Conservation (phyloP, 92 coral and sea anemone species). For the Chrysogorgia sp. region DNA sequence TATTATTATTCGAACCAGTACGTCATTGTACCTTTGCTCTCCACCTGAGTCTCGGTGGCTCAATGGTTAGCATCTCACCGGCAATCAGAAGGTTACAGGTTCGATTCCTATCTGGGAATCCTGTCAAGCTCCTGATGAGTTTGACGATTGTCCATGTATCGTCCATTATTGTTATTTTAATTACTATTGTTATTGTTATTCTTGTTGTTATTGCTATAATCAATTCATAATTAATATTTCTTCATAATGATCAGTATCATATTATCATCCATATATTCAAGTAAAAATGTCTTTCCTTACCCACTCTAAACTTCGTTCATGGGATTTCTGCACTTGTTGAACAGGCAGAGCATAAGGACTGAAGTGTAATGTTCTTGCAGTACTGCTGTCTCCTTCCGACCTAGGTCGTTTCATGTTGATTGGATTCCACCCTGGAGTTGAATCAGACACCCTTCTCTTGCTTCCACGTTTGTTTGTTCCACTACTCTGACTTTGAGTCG, state of each 20-base stretch:
- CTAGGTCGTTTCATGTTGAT: conserved; percentile 17
- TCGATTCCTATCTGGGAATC: too few species aligned
- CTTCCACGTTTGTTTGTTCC: background rate
- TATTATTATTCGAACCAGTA: too few species aligned
- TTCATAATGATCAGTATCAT: background rate
- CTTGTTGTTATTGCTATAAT: too few species aligned
- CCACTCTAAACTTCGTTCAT: conserved; percentile 18
- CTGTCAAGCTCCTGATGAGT: background rate
- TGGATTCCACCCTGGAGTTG: conserved; percentile 22
- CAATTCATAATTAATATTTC: too few species aligned
- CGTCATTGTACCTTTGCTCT: too few species aligned
- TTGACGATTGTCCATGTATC: background rate
- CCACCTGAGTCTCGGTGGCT: too few species aligned
- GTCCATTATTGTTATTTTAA: background rate
- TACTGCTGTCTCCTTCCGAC: conserved; percentile 7
- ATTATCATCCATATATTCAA: background rate
- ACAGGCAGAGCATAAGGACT: conserved; percentile 11
- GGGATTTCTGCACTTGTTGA: background rate
- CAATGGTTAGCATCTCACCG: too few species aligned
- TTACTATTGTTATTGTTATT: background rate
- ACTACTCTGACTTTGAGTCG: background rate
- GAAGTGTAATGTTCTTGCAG: conserved; percentile 23
- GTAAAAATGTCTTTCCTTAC: background rate
- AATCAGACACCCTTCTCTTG: conserved; percentile 33
- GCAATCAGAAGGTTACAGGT: too few species aligned